phyloP scores from a whole-genome alignment of 2,113 vertebrate species.

The Etia nguti region DNA sequence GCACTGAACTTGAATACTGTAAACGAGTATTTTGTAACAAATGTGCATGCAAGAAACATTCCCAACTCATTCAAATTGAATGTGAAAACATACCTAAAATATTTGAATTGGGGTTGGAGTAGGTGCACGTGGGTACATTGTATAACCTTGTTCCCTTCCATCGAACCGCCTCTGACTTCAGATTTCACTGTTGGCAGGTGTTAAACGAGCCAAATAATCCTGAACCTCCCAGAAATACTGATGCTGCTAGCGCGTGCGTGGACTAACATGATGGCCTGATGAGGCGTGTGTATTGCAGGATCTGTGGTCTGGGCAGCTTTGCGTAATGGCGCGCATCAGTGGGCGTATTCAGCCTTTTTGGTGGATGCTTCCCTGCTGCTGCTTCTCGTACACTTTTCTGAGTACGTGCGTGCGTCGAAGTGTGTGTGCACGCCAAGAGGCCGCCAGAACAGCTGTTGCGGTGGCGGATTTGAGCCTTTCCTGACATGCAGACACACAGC shows the following conservation, averaged over 20 bases:
- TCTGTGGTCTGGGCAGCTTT: slow-evolving; percentile 21
- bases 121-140: neutral
- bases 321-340: slow-evolving; percentile 36
- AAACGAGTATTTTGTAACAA: neutral
- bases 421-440: neutral
- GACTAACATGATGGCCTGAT: neutral
- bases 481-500: neutral
- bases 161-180: neutral
- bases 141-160: neutral
- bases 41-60: neutral
- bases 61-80: neutral
- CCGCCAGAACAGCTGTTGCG: slow-evolving; percentile 34
- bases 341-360: slow-evolving; percentile 1
- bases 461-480: slow-evolving; percentile 12
- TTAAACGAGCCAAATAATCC: neutral
- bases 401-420: neutral
- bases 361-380: neutral
- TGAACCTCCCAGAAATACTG: neutral
- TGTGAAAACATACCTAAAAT: neutral
- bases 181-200: neutral
- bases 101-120: neutral
- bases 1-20: neutral
- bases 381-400: neutral
- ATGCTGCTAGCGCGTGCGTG: neutral
- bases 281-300: neutral